phyloP scores from a whole-genome alignment of 2,113 vertebrate genomes.

The Stegostoma tigrinum region DNA sequence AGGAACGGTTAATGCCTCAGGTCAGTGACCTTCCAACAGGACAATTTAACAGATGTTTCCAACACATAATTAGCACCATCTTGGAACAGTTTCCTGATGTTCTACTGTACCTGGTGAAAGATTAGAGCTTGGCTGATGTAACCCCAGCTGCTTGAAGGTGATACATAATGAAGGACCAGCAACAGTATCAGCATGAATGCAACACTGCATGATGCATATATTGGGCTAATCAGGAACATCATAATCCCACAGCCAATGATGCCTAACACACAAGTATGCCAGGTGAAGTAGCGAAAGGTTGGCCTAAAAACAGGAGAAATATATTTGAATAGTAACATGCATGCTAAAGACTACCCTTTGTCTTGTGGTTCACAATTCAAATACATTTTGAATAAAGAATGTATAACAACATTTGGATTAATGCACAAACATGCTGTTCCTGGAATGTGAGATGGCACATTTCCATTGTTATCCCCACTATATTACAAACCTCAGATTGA shows the following conservation, averaged over 20 bases:
- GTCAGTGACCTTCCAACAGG: neutral
- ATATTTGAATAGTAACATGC: neutral
- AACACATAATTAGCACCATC: neutral
- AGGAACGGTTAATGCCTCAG: neutral
- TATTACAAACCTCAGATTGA: neutral
- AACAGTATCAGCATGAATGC: slow-evolving; percentile 79
- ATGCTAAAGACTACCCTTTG: neutral
- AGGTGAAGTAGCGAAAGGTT: slow-evolving; percentile 83
- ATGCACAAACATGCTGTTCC: neutral
- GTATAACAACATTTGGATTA: neutral
- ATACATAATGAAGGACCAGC: slow-evolving; percentile 79
- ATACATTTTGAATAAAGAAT: neutral
- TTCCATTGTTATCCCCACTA: neutral
- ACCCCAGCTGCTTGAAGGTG: slow-evolving; percentile 83
- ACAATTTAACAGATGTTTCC: neutral
- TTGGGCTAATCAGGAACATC: slow-evolving; percentile 86
- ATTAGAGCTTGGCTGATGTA: slow-evolving; percentile 88
- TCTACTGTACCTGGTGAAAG: slow-evolving; percentile 76
- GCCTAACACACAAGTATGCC: slow-evolving; percentile 78
- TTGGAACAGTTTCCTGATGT: neutral
- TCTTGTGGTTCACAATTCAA: neutral
- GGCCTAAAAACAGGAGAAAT: slow-evolving; percentile 56
- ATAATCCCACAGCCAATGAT: slow-evolving; percentile 75
- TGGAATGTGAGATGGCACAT: neutral
- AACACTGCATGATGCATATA: slow-evolving; percentile 76